These are phyloP conservation scores for Xyliphius kryptos DNA, from an alignment of 2,113 vertebrate genomes.

Conservation along the genomic window DNA sequence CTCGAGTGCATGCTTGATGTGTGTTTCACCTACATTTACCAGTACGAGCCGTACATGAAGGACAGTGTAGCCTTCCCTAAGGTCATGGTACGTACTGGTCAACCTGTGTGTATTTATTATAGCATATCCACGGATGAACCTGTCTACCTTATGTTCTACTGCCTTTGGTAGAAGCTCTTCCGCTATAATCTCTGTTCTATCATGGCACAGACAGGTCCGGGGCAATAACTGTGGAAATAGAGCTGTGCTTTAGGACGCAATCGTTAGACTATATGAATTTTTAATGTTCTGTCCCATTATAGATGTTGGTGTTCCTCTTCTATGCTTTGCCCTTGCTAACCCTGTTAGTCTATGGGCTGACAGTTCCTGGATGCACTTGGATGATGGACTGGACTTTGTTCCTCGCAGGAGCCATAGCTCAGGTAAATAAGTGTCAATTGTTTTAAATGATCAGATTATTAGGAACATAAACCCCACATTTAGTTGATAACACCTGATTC, in stretches of 20 bases:
- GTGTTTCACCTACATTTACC: constrained; percentile 86
- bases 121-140: no score
- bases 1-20: constrained; percentile 80
- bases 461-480: no score
- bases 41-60: constrained; percentile 86
- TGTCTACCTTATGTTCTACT: no score
- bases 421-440: constrained; percentile 61
- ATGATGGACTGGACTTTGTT: constrained; percentile 84
- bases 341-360: constrained; percentile 68
- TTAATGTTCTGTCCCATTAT: neutral
- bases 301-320: constrained; percentile 88
- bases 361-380: constrained; percentile 78
- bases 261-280: no score
- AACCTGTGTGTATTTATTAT: no score
- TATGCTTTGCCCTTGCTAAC: constrained; percentile 76
- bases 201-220: no score
- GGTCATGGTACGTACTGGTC: constrained; percentile 69
- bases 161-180: no score
- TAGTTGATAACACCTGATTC: no score
- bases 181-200: no score
- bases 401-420: constrained; percentile 77
- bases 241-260: no score
- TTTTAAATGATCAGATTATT: neutral
- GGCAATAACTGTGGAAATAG: no score
- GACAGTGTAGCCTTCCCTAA: constrained; percentile 85